Evolutionary conservation across 2,888 invertebrate genomes (phyloP), one percentile per base, ranked within the genome.

Genomic region (Stramonita haemastoma): DNA sequence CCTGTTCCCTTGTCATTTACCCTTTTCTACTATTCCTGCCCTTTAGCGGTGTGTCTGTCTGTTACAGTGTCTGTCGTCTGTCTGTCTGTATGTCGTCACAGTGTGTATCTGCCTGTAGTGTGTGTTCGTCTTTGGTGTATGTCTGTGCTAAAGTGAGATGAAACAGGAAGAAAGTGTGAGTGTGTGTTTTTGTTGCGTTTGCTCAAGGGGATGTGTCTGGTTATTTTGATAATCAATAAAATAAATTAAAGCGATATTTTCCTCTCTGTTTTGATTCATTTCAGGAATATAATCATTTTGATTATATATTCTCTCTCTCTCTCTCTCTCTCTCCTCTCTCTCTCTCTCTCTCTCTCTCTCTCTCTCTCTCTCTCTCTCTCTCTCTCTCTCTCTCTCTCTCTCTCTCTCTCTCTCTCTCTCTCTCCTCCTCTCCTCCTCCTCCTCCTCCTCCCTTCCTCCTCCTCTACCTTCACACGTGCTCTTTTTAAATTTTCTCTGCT

Each of bases 351-450:
- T 22, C 19, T 32, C 32, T 46, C 85, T 36, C 32, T 26, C 36
- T 46, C 85, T 13, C 11, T 85, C 36, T 26, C 46, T 34, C 46
- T 36, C 36, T 85, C 32, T 85, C 13, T 85, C 85, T 85, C 85
- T 85, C 34, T 17, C 85, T 85, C 34, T 85, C 85, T 85, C 34
- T 85, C 85, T 85, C 34, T 85, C 85, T 85, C 34, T 17, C 85
- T 85, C 34, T 85, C 85, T 85, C 85, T 85, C 85, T 85, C 85
- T 85, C 57, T 57, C 57, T 57, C 15, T 13, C 57, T 57, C 8
- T 57, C 57, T 17, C 57, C 57, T 57, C 15, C 57, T 57, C 15
- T 57, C 57, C 57, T 57, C 15, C 57, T 57, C 57, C 57, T 46
- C 8, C 46, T 46, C 8, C 46, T 8, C 46, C 46, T 8, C 46